A percentile compares a stretch with the other conserved stretches of the same genome.
Conservation (phyloP, 2,797 vertebrate genomes). For the Rhodeus uyekii region DNA sequence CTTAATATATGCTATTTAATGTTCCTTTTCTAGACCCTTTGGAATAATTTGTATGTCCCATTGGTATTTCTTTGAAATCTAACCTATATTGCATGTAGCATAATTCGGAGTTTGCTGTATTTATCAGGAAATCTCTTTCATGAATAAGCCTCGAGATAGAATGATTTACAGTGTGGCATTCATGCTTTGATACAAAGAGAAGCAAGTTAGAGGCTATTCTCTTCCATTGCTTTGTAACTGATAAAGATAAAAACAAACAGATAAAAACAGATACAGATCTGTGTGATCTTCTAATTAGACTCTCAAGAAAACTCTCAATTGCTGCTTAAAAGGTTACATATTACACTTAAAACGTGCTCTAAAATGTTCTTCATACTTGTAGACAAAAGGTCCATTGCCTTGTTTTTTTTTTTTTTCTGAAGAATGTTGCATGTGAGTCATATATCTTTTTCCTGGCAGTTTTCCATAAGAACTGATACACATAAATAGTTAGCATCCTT, state of each 20-base stretch:
- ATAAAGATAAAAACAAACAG: constrained; percentile 11
- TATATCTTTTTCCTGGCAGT: neutral
- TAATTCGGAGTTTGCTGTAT: constrained; percentile 34
- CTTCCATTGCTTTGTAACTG: neutral
- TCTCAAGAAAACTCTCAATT: neutral
- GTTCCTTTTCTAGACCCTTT: neutral
- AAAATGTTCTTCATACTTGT: neutral
- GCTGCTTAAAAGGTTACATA: neutral
- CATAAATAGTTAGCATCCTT: constrained; percentile 7
- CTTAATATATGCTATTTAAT: neutral
- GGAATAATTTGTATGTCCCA: constrained; percentile 16
- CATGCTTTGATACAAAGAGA: constrained; percentile 2
- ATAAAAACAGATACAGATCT: neutral
- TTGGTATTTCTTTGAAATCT: constrained; percentile 2
- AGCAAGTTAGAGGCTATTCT: neutral
- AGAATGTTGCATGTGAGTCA: neutral
- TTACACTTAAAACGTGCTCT: neutral
- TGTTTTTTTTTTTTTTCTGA: neutral
- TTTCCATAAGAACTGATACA: neutral
- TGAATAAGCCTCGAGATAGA: constrained; percentile 15
- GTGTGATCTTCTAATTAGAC: neutral
- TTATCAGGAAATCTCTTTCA: constrained; percentile 15
- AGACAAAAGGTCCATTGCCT: neutral
- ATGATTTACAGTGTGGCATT: neutral
- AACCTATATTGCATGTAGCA: neutral